These are phyloP conservation scores for Bombyx huttoni DNA, from an alignment of 2,888 invertebrate genomes.

Conservation along the genomic window DNA sequence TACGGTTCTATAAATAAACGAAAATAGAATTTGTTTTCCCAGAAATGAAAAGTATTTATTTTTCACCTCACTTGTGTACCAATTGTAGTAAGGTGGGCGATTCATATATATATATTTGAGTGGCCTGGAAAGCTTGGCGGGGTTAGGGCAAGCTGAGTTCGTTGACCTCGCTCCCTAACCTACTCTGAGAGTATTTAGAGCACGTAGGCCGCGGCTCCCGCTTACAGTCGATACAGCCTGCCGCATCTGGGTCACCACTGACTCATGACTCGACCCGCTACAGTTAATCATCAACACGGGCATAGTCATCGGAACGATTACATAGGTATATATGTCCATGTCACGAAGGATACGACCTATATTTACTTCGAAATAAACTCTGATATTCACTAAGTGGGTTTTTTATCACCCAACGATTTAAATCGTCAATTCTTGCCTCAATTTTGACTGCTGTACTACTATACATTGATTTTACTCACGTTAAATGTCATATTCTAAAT, in stretches of 20 bases:
- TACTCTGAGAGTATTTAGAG: conserved; percentile 61
- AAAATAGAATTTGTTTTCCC: not conserved
- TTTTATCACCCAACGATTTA: conserved; percentile 1
- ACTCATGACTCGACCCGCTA: conserved; percentile 48
- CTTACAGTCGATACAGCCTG: conserved; percentile 49
- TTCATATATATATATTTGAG: conserved; percentile 9
- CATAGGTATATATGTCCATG: conserved; percentile 6
- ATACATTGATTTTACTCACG: not conserved
- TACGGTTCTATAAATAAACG: not conserved
- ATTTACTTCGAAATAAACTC: conserved; percentile 4
- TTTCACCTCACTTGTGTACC: not conserved
- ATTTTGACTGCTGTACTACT: not conserved
- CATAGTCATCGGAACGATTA: conserved; percentile 17
- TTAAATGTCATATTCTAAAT: not conserved
- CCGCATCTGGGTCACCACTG: conserved; percentile 60
- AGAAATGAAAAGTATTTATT: not conserved
- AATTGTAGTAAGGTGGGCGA: conserved; percentile 5
- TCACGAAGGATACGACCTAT: conserved; percentile 6
- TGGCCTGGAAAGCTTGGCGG: conserved; percentile 43
- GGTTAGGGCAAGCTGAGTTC: conserved; percentile 44
- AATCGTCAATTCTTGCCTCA: not conserved
- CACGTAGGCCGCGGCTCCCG: conserved; percentile 48
- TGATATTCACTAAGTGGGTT: not conserved
- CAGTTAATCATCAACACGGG: conserved; percentile 45
- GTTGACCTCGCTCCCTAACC: conserved; percentile 63